Conservation (phyloP, 1,140 invertebrate genomes). For the Popillia japonica region DNA sequence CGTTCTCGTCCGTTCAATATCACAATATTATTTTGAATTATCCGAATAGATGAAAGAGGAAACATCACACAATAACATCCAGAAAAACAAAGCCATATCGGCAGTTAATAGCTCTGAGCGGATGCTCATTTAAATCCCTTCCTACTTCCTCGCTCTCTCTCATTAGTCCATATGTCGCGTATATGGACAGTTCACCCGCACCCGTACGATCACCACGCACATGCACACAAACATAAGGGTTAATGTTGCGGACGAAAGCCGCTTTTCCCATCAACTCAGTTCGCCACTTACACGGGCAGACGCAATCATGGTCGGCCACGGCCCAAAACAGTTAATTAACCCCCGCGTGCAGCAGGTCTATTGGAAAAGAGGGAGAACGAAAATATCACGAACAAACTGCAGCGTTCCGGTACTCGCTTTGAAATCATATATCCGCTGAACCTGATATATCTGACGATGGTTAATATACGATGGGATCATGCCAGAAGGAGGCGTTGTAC, state of each 20-base stretch:
- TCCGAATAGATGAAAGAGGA: not conserved
- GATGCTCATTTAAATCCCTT: no score
- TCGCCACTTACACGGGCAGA: constrained; percentile 4
- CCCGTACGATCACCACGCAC: not conserved
- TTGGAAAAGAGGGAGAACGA: not conserved
- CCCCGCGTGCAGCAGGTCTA: not conserved
- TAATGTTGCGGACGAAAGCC: constrained; percentile 26
- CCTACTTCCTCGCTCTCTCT: not conserved
- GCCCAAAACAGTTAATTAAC: constrained; percentile 4
- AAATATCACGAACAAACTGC: not conserved
- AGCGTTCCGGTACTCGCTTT: not conserved
- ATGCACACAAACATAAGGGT: constrained; percentile 23
- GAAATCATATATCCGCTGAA: not conserved
- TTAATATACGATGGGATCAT: not conserved
- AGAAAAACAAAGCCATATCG: not conserved
- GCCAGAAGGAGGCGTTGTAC: not conserved
- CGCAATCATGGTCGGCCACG: not conserved
- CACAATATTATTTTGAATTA: no score
- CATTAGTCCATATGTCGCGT: not conserved
- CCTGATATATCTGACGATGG: not conserved
- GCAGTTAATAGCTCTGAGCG: no score
- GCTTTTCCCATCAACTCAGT: not conserved
- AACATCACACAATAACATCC: not conserved
- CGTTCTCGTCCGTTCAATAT: no score
- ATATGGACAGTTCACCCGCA: not conserved